Conservation (phyloP, 2,888 invertebrate species). For the Acanthacorydalis orientalis region DNA sequence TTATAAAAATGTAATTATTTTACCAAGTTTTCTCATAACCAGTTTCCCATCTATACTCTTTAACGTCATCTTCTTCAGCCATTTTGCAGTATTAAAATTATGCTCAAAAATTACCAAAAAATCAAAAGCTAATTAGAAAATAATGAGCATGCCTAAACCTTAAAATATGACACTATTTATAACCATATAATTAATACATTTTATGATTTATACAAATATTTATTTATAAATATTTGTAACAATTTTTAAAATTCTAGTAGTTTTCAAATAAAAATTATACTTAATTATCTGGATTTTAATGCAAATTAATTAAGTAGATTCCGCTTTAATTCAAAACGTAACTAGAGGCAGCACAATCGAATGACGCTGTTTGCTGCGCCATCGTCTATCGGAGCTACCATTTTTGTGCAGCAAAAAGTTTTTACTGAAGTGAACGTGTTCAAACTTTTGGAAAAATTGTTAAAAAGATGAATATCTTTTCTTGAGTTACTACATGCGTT, state of each 20-base stretch:
- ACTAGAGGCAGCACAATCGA: conserved; percentile 1
- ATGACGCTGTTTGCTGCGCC: conserved; percentile 2
- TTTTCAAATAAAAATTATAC: not conserved
- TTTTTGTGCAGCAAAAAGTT: conserved; percentile 4
- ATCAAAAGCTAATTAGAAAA: not conserved
- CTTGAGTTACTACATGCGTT: too few relatives aligned
- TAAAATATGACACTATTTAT: too few relatives aligned
- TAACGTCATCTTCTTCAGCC: conserved; percentile 70
- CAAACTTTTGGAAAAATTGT: too few relatives aligned
- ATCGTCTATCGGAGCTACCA: conserved; percentile 2
- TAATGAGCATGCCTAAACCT: too few relatives aligned
- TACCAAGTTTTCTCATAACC: conserved; percentile 92
- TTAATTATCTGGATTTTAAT: not conserved
- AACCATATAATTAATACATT: too few relatives aligned
- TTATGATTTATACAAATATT: too few relatives aligned
- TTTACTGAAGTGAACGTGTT: conserved; percentile 3
- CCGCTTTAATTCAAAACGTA: not conserved
- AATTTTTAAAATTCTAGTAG: too few relatives aligned
- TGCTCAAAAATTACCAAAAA: not conserved
- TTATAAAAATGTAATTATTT: conserved; percentile 13
- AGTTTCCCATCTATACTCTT: conserved; percentile 89
- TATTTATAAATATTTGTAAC: too few relatives aligned
- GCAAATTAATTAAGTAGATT: too few relatives aligned
- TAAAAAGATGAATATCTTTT: too few relatives aligned
- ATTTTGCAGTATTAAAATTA: conserved; percentile 21